phyloP scores from a whole-genome alignment of 1,140 invertebrate species.

The Tyrophagus putrescentiae region DNA sequence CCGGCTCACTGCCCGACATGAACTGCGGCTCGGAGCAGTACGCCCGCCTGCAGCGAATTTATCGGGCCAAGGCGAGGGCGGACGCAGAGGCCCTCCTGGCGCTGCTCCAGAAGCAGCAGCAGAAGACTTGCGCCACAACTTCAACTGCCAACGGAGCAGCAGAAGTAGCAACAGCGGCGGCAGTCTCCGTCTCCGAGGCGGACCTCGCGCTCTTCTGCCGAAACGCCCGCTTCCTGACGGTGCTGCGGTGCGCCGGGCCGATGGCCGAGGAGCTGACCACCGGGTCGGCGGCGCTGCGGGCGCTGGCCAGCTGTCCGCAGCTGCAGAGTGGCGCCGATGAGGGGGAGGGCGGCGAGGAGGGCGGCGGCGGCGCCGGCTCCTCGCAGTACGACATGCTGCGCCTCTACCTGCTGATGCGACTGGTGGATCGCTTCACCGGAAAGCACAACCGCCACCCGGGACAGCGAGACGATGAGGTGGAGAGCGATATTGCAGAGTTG shows the following conservation, averaged over 20 bases:
- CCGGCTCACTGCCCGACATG: conserved; percentile 93
- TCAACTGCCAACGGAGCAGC: conserved; percentile 8
- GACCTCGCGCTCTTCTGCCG: conserved; percentile 55
- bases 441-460: conserved; percentile 83
- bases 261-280: conserved; percentile 30
- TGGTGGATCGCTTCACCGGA: conserved; percentile 70
- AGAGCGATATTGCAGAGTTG: conserved; percentile 69
- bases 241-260: conserved; percentile 61
- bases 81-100: conserved; percentile 66
- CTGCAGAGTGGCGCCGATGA: conserved; percentile 14
- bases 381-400: conserved; percentile 58
- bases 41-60: conserved; percentile 76
- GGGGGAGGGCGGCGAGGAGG: neutral
- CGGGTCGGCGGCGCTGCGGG: conserved; percentile 47
- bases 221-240: conserved; percentile 58
- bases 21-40: conserved; percentile 85
- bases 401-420: conserved; percentile 76
- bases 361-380: neutral
- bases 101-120: conserved; percentile 50
- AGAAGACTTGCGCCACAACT: conserved; percentile 10
- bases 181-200: conserved; percentile 44
- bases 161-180: neutral
- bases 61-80: conserved; percentile 60
- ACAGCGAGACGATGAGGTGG: conserved; percentile 65
- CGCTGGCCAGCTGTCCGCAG: neutral